These are phyloP conservation scores for Anarsia innoxiella DNA, from an alignment of 2,888 invertebrate genomes.

Conservation along the genomic window DNA sequence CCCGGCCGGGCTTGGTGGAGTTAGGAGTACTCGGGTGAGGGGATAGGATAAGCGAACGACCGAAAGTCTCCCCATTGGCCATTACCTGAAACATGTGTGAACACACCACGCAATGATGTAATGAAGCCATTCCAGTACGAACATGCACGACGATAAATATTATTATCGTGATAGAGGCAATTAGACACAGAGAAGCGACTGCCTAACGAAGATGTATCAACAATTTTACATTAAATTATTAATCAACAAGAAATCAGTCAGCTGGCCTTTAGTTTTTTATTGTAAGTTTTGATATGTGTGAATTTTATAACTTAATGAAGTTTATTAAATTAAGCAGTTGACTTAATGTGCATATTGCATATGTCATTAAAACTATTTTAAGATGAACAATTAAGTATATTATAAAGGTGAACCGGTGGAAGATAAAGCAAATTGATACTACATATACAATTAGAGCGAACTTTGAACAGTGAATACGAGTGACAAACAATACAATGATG, in stretches of 20 bases:
- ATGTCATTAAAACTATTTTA: too few species aligned
- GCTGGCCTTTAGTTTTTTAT: too few species aligned
- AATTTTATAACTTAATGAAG: too few species aligned
- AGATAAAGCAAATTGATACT: too few species aligned
- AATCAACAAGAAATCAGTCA: constrained; percentile 10
- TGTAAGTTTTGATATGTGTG: too few species aligned
- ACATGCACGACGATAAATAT: constrained; percentile 62
- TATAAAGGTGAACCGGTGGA: constrained; percentile 9
- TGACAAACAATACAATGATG: constrained; percentile 14
- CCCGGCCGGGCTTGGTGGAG: constrained; percentile 47
- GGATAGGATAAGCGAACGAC: constrained; percentile 77
- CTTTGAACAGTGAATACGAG: constrained; percentile 11
- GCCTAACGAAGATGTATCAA: constrained; percentile 25
- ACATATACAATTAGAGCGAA: too few species aligned
- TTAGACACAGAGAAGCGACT: constrained; percentile 55
- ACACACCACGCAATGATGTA: constrained; percentile 76
- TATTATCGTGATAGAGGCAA: constrained; percentile 46
- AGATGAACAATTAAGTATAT: too few species aligned
- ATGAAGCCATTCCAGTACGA: constrained; percentile 74
- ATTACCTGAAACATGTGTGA: constrained; percentile 81
- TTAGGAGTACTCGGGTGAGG: constrained; percentile 60
- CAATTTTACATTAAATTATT: constrained; percentile 13
- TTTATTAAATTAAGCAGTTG: too few species aligned
- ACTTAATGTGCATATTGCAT: too few species aligned
- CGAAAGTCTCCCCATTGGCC: constrained; percentile 80